Evolutionary conservation across 1,140 invertebrate genomes (phyloP).

Genomic region (Drosophila paulistorum): DNA sequence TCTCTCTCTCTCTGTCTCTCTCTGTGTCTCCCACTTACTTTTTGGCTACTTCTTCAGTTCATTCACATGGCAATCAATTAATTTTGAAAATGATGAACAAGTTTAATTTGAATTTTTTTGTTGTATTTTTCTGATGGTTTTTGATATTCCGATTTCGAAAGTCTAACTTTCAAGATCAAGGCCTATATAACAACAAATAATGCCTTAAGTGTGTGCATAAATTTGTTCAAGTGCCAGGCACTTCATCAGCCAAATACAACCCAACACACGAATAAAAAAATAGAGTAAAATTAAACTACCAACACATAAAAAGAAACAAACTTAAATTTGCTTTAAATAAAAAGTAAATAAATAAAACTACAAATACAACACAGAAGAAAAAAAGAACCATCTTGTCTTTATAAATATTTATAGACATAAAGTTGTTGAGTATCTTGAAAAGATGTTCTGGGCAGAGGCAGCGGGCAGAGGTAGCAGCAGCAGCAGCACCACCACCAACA

Average conservation of each 20-base stretch:
- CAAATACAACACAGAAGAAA: conserved; percentile 20
- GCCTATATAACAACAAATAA: conserved; percentile 54
- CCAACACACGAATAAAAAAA: conserved; percentile 45
- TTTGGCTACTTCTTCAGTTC: conserved; percentile 44
- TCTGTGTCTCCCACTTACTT: not conserved
- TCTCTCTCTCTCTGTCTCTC: not conserved
- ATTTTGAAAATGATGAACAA: conserved; percentile 29
- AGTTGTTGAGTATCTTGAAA: conserved; percentile 58
- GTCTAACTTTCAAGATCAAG: conserved; percentile 78
- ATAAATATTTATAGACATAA: conserved; percentile 75
- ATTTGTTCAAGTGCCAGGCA: conserved; percentile 72
- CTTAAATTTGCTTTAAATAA: conserved; percentile 61
- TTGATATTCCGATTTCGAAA: conserved; percentile 61
- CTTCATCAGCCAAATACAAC: conserved; percentile 37
- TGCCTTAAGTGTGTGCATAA: conserved; percentile 69
- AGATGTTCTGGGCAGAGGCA: conserved; percentile 57
- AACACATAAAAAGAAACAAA: conserved; percentile 40
- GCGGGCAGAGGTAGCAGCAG: not conserved
- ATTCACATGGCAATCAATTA: conserved; percentile 71
- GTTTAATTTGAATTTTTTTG: not conserved
- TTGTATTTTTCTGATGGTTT: not conserved
- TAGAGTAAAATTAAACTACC: conserved; percentile 67
- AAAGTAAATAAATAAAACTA: conserved; percentile 71
- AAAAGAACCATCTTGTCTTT: conserved; percentile 35
- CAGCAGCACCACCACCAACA: not conserved